Base-by-base conservation (phyloP, 2,113 vertebrate genomes). In the Balaeniceps rex region DNA sequence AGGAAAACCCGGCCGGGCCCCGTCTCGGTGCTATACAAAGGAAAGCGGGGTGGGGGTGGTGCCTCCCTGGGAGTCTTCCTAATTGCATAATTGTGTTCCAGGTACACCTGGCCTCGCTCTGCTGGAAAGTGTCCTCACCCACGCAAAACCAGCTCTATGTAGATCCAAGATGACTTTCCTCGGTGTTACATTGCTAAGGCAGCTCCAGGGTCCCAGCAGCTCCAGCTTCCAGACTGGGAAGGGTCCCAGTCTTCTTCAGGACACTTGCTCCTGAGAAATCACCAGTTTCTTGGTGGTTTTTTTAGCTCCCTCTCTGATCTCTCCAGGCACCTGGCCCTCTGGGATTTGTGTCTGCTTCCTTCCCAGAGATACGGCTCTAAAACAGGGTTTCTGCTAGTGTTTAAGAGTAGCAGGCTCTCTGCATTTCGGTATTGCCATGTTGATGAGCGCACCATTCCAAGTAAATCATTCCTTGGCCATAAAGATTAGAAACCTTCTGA, bases 151-250 rank as follows among this genome's bases (percentile, higher is more conserved):
- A 10, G n/a, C 14, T 38, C 17, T 1, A 0, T 19, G 0, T 4
- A 5, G 33, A 40, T 22, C 13, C 52, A 4, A 5, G 18, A 0
- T 3, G 15, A 3, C 22, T 7, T 9, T 6, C n/a, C 34, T 16
- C 26, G 2, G 38, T 1, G 17, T 12, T 14, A 0, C 11, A 0
- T 4, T 2, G 13, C 5, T 8, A 1, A 12, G 33, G 66, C 7
- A 11, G 52, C 17, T 10, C 3, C 28, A 0, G 14, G 2, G 42
- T 44, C 42, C 42, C 42, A 14, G 42, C 42, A 15, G 42, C 42
- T 44, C 42, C 42, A 15, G 42, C 42, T 44, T 44, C 42, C 42
- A 44, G 42, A 15, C 42, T 44, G 42, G 25, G 55, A 14, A 42
- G 21, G 12, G 2, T 28, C 16, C 13, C 2, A 0, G 0, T 7